A percentile compares a stretch with the other conserved stretches of the same genome.
Evolutionary conservation across 2,113 vertebrate species (phyloP).

Genomic region (Sturnira hondurensis): DNA sequence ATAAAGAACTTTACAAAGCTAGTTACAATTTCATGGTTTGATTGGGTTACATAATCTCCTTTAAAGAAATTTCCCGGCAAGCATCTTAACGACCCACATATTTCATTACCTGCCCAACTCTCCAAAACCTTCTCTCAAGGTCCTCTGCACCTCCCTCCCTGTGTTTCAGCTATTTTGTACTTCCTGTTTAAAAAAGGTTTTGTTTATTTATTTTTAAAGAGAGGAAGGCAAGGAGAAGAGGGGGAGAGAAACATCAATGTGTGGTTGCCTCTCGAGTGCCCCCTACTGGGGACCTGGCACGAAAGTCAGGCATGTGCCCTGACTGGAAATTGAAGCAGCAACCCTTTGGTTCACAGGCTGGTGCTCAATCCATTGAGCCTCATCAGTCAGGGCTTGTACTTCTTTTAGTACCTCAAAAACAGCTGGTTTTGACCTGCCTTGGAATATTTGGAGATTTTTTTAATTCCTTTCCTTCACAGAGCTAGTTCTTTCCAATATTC

Average conservation of each 20-base stretch:
- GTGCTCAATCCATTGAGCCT: too few species aligned
- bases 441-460: background rate
- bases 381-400: too few species aligned
- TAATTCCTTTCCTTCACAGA: background rate
- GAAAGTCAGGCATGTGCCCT: too few species aligned
- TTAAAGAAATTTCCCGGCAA: background rate
- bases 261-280: too few species aligned
- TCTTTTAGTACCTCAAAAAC: background rate
- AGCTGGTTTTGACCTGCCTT: background rate
- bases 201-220: too few species aligned
- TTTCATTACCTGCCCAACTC: background rate
- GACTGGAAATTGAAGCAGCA: too few species aligned
- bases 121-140: background rate
- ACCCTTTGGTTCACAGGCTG: too few species aligned
- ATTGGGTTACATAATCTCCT: background rate
- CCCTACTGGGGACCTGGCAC: too few species aligned
- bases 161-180: background rate
- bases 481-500: background rate
- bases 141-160: background rate
- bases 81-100: background rate
- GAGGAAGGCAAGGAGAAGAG: too few species aligned
- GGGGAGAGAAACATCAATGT: too few species aligned
- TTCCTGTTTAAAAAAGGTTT: background rate
- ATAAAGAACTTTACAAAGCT: background rate
- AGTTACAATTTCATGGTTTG: background rate